These are phyloP conservation scores for Anticlea derivata DNA, from an alignment of 2,888 invertebrate species.

Conservation along the genomic window DNA sequence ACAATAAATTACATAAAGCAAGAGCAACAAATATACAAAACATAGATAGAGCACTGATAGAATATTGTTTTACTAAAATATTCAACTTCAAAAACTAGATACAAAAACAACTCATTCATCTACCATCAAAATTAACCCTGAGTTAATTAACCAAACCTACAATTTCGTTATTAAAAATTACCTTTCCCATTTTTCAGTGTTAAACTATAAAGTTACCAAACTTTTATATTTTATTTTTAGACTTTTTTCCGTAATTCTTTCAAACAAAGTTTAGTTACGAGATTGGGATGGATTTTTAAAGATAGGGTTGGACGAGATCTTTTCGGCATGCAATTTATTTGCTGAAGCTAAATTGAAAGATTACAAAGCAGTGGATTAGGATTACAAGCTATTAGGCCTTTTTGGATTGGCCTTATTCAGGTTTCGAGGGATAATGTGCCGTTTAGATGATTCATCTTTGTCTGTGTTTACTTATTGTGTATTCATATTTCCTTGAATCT, in stretches of 20 bases:
- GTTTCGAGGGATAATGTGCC: slow-evolving; percentile 14
- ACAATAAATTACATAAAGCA: too few species aligned
- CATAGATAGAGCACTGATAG: too few species aligned
- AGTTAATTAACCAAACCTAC: slow-evolving; percentile 36
- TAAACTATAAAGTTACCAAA: slow-evolving; percentile 43
- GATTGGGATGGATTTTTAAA: slow-evolving; percentile 60
- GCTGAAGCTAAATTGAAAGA: slow-evolving; percentile 63
- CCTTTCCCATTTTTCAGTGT: slow-evolving; percentile 55
- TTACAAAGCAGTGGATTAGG: slow-evolving; percentile 54
- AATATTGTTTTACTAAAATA: background rate
- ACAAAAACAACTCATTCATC: slow-evolving; percentile 24
- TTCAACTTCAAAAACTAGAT: background rate
- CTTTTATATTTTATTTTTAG: slow-evolving; percentile 9
- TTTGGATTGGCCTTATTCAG: slow-evolving; percentile 19
- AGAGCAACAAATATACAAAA: too few species aligned
- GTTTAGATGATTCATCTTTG: slow-evolving; percentile 18
- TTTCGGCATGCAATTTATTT: slow-evolving; percentile 58
- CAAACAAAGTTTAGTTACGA: slow-evolving; percentile 2
- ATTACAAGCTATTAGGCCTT: slow-evolving; percentile 50
- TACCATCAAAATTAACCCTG: slow-evolving; percentile 16
- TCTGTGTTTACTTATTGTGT: slow-evolving; percentile 11
- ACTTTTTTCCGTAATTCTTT: background rate
- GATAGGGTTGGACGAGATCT: slow-evolving; percentile 49
- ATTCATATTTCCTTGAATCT: slow-evolving; percentile 10
- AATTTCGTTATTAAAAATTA: slow-evolving; percentile 52